Base-by-base conservation (phyloP, 2,888 invertebrate genomes). In the Drosophila setosimentum region DNA sequence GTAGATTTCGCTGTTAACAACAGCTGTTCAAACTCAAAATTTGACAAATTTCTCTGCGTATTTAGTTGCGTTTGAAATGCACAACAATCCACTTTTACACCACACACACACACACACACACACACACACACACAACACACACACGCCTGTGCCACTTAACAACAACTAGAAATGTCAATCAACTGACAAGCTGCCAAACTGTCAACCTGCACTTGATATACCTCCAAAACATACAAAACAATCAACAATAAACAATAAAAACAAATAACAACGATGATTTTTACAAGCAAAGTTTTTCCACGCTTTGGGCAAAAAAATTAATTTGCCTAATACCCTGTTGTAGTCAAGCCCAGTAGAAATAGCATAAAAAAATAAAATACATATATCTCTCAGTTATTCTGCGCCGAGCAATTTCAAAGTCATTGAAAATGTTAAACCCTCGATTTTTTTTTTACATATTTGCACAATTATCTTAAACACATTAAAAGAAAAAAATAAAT, bases 121-220 rank as follows among this genome's bases (percentile, higher is more conserved):
- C 49, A n/a, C 32, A 48, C 4, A 13, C 33, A 42, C 11, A 42
- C 42, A 30, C 35, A 35, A n/a, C 21, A 49, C 24, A 48, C 49
- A 66, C 55, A 48, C 61, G 49, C 16, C 55, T 79, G 90, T 85
- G 86, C 91, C 91, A 87, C 91, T 87, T 87, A 88, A 80, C 71
- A 77, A 73, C 82, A 89, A 91, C 86, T 87, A 86, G 90, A 87
- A 90, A 90, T 89, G 87, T 85, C 87, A 91, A 91, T 87, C 87
- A 83, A 70, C 69, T 80, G 80, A 59, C 83, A 91, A 73, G 68
- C 90, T 84, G 80, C 61, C 83, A 91, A 73, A 72, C 90, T 84
- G 90, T 84, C 84, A 86, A 68, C 62, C 76, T 83, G 77, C 81
- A 83, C 78, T 78, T 78, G 82, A 82, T 78, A 73, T 78, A 78